phyloP scores from a whole-genome alignment of 2,888 invertebrate genomes.

The Polylopha cassiicola region DNA sequence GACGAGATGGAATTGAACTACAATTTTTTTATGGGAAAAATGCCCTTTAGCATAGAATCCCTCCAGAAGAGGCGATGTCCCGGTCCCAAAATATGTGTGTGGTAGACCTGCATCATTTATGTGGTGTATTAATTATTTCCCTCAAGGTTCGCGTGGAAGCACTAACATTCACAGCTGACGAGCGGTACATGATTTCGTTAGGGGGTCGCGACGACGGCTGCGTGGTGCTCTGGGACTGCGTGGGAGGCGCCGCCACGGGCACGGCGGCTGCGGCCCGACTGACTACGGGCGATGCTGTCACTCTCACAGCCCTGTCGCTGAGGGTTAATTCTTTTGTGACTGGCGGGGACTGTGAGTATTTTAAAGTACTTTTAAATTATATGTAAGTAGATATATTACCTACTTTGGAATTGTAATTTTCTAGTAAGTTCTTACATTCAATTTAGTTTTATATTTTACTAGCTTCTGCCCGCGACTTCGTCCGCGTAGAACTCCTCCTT shows the following conservation, averaged over 20 bases:
- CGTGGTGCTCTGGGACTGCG: constrained; percentile 90
- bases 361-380: too few relatives aligned
- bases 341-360: constrained; percentile 80
- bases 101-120: not conserved
- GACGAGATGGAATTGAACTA: too few relatives aligned
- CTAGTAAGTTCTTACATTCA: too few relatives aligned
- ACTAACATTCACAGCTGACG: constrained; percentile 88
- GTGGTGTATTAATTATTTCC: not conserved
- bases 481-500: too few relatives aligned
- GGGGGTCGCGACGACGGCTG: constrained; percentile 95
- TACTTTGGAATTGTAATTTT: too few relatives aligned
- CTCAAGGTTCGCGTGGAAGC: constrained; percentile 86
- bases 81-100: not conserved
- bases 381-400: too few relatives aligned
- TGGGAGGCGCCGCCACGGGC: constrained; percentile 79
- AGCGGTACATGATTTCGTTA: constrained; percentile 87
- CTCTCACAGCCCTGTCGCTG: constrained; percentile 72
- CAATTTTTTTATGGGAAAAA: too few relatives aligned
- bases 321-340: constrained; percentile 83
- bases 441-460: too few relatives aligned
- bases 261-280: constrained; percentile 78
- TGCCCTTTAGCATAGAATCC: too few relatives aligned
- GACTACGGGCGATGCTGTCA: constrained; percentile 83
- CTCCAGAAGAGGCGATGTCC: too few relatives aligned
- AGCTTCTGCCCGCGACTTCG: too few relatives aligned